phyloP scores from a whole-genome alignment of 2,113 vertebrate genomes.

The Bujurquina vittata region DNA sequence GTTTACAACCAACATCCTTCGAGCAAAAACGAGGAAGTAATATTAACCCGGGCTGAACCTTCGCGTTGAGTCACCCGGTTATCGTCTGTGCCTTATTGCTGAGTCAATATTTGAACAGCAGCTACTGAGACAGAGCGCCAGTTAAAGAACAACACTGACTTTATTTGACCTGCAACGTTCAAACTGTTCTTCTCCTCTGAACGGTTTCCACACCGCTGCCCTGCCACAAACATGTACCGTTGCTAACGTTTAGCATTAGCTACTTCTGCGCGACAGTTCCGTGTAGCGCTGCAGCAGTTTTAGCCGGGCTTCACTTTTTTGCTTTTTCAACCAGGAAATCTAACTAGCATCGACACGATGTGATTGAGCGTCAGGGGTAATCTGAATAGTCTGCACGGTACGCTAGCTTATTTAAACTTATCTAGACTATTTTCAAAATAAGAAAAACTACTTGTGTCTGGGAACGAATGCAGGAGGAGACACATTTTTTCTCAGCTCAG shows the following conservation, averaged over 20 bases:
- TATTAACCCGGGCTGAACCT: neutral
- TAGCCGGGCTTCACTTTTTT: neutral
- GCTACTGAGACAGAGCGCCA: neutral
- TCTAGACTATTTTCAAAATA: neutral
- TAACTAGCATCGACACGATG: neutral
- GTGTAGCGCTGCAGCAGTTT: slow-evolving; percentile 2
- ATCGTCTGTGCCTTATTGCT: neutral
- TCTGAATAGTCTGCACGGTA: neutral
- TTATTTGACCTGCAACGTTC: neutral
- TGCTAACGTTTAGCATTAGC: slow-evolving; percentile 24
- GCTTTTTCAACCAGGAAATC: neutral
- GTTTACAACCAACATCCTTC: neutral
- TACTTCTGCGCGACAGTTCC: neutral
- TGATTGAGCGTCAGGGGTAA: accelerated
- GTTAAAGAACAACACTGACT: neutral
- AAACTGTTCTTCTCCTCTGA: neutral
- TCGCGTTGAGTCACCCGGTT: neutral
- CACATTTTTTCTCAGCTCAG: neutral
- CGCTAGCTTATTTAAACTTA: slow-evolving; percentile 1
- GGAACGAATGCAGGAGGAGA: neutral
- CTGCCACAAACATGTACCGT: neutral
- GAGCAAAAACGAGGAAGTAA: neutral
- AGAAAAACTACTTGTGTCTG: neutral
- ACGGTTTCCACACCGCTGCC: neutral
- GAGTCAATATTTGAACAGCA: slow-evolving; percentile 58